Evolutionary conservation across 2,113 vertebrate species (phyloP).

Genomic region (Ciconia stormi): DNA sequence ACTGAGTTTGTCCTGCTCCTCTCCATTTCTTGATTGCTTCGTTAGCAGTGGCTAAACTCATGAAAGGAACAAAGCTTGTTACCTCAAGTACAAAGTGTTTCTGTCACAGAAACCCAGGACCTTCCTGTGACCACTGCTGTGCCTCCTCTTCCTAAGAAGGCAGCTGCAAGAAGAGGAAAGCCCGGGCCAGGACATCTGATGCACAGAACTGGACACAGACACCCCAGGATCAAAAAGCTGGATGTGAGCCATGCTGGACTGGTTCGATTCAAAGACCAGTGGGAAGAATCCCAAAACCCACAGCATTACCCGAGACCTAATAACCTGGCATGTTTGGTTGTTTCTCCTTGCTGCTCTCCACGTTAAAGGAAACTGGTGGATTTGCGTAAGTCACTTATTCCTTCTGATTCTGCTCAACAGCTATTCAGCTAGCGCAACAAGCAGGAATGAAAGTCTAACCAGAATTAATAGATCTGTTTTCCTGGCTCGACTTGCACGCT

Average conservation of each 20-base stretch:
- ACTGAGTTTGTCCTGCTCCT: not conserved
- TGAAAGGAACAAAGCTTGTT: not conserved
- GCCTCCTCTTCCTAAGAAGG: not conserved
- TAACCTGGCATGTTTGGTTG: not conserved
- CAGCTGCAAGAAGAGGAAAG: not conserved
- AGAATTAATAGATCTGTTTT: not conserved
- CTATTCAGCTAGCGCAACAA: fast-evolving
- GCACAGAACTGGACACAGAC: not conserved
- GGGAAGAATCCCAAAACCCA: not conserved
- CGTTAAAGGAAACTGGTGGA: not conserved
- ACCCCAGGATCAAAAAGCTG: not conserved
- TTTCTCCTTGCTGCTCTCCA: not conserved
- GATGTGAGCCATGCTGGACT: not conserved
- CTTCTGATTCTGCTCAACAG: not conserved
- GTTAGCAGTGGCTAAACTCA: not conserved
- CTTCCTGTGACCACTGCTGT: not conserved
- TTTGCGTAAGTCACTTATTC: not conserved
- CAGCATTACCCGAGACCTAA: not conserved
- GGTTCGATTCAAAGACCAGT: not conserved
- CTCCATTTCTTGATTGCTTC: not conserved
- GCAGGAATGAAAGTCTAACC: not conserved
- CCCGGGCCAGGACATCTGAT: not conserved
- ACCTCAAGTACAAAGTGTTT: not conserved
- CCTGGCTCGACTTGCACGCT: not conserved
- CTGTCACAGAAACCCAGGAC: not conserved